Evolutionary conservation across 2,888 invertebrate species (phyloP).

Genomic region (Lithophane leautieri): DNA sequence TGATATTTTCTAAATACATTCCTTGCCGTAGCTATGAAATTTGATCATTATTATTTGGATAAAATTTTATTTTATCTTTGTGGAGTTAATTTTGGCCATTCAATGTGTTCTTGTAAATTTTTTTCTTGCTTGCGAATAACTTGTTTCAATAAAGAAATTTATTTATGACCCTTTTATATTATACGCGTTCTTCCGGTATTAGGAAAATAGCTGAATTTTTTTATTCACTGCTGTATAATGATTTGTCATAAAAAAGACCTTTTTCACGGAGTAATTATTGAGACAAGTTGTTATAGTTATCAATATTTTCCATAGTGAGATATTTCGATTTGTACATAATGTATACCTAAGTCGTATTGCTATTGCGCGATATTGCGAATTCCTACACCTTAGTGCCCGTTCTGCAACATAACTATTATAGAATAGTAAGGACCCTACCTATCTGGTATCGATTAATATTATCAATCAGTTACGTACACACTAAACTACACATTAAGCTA

Average conservation of each 20-base stretch:
- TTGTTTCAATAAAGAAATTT: not conserved
- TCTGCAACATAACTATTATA: not conserved
- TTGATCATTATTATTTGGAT: not conserved
- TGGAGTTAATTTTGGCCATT: not conserved
- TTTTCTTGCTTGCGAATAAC: slow-evolving; percentile 5
- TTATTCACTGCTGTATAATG: not conserved
- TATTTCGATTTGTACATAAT: not conserved
- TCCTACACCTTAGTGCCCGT: not conserved
- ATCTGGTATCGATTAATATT: not conserved
- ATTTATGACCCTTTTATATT: not conserved
- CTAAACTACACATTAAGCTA: no score
- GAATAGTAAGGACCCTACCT: slow-evolving; percentile 1
- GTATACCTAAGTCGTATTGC: not conserved
- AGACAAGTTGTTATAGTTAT: not conserved
- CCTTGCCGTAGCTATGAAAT: slow-evolving; percentile 33
- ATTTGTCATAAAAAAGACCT: not conserved
- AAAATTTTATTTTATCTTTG: not conserved
- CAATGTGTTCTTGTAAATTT: not conserved
- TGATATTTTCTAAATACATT: slow-evolving; percentile 50
- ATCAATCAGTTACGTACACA: not conserved
- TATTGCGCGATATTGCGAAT: slow-evolving; percentile 12
- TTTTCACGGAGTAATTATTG: not conserved
- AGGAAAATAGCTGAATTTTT: not conserved
- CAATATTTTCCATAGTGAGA: not conserved
- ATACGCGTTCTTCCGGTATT: not conserved